A percentile compares a stretch with the other conserved stretches of the same genome.
Conservation (phyloP, 1,140 invertebrate genomes). For the Drosophila aff. region DNA sequence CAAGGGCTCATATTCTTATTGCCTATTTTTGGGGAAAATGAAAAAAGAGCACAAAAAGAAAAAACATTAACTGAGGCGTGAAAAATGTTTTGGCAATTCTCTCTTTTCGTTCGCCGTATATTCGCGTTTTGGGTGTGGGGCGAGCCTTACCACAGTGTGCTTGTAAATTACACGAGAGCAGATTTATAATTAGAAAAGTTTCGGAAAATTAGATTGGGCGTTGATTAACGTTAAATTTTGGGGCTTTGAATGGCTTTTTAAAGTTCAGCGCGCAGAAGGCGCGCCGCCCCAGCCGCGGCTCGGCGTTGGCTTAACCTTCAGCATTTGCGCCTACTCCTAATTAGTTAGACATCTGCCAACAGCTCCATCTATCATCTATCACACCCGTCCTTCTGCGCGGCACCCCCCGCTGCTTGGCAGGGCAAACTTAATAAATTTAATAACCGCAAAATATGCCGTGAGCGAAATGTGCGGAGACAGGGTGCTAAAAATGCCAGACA, state of each 20-base stretch:
- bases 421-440: constrained; percentile 65
- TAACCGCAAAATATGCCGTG: constrained; percentile 62
- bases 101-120: constrained; percentile 2
- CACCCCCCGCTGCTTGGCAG: constrained; percentile 13
- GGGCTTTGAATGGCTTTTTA: constrained; percentile 20
- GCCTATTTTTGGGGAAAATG: constrained; percentile 43
- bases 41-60: constrained; percentile 14
- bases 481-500: constrained; percentile 60
- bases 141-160: constrained; percentile 8
- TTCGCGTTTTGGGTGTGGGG: background rate
- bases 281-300: background rate
- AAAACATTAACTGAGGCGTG: constrained; percentile 49
- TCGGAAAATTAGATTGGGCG: constrained; percentile 38
- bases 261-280: constrained; percentile 7
- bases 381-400: constrained; percentile 28
- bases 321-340: constrained; percentile 41
- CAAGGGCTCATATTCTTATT: constrained; percentile 31
- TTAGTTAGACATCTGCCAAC: constrained; percentile 58
- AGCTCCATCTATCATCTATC: constrained; percentile 67
- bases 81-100: constrained; percentile 59
- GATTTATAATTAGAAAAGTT: constrained; percentile 73
- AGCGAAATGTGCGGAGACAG: constrained; percentile 17
- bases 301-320: background rate
- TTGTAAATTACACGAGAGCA: constrained; percentile 53
- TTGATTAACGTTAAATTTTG: constrained; percentile 45